A percentile compares a stretch with the other conserved stretches of the same genome.
These are phyloP conservation scores for Amphiprion clarkii DNA, from an alignment of 2,797 vertebrate genomes.

Conservation along the genomic window DNA sequence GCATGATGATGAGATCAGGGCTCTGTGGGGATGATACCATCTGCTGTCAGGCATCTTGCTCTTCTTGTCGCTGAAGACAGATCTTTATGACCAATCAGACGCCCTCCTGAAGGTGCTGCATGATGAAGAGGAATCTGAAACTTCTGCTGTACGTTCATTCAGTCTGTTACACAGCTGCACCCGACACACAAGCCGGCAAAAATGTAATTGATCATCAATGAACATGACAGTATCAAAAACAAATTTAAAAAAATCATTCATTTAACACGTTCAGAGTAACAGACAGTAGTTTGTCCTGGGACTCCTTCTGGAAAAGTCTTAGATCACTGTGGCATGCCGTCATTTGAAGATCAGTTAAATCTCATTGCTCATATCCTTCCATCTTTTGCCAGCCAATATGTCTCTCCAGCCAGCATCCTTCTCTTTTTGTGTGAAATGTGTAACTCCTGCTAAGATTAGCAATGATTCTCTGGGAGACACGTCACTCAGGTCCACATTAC, in stretches of 20 bases:
- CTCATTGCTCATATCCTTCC: slow-evolving; percentile 39
- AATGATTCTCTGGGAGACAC: slow-evolving; percentile 27
- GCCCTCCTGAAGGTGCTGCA: neutral
- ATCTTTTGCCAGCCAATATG: slow-evolving; percentile 25
- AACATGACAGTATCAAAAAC: neutral
- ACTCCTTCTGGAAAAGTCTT: slow-evolving; percentile 34
- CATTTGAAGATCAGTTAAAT: slow-evolving; percentile 57
- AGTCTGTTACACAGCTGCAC: neutral
- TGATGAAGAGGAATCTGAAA: neutral
- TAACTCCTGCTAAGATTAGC: slow-evolving; percentile 30
- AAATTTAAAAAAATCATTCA: slow-evolving; percentile 5
- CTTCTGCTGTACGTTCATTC: neutral
- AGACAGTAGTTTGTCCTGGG: slow-evolving; percentile 33
- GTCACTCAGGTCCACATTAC: slow-evolving; percentile 22
- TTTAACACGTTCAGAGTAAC: slow-evolving; percentile 41
- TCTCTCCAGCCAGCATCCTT: slow-evolving; percentile 33
- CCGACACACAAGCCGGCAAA: slow-evolving; percentile 15
- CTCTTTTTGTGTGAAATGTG: slow-evolving; percentile 33
- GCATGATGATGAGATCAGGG: slow-evolving; percentile 15
- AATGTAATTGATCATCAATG: slow-evolving; percentile 41
- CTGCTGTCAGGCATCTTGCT: slow-evolving; percentile 12
- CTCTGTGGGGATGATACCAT: slow-evolving; percentile 15
- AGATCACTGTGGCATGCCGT: slow-evolving; percentile 26
- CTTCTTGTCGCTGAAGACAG: slow-evolving; percentile 1
- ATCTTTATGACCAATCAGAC: neutral